Base-by-base conservation (phyloP, 2,888 invertebrate genomes). In the Machimus atricapillus region DNA sequence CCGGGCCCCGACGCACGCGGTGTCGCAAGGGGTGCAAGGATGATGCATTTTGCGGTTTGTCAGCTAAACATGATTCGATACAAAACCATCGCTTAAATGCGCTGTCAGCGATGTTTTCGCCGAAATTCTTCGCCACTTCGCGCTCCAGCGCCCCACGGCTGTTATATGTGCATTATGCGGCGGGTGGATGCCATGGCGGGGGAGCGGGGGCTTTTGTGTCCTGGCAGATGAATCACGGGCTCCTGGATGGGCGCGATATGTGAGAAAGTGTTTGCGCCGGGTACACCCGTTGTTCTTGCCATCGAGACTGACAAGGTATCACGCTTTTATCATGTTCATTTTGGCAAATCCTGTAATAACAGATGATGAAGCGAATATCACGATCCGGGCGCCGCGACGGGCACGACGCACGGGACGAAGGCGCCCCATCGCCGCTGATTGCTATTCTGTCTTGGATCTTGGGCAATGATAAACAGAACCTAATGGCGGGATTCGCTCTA, bases 41-140 rank as follows among this genome's bases (percentile, higher is more conserved):
- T 88, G 87, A 87, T 88, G 88, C 88, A 88, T 88, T 88, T 88
- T 88, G 88, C 77, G 88, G 88, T 88, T 87, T 88, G 88, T 88
- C 88, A 88, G 87, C 87, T 88, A 83, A 88, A 88, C 88, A 88
- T 88, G 88, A 88, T 88, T 88, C 88, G 88, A 86, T 88, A 88
- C 88, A 88, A 88, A 88, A 88, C 88, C 88, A 87, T 87, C 88
- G 87, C 87, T 87, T 87, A 88, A 88, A 88, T 88, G 87, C 86
- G 88, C 88, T 87, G 88, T 88, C 88, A 88, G 58, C 88, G 83
- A 82, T 88, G 83, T 87, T 88, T 88, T 88, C 86, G 85, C 86
- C 37, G 85, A 85, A 52, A 88, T 85, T 87, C 88, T 87, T 82
- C 82, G 58, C 76, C 34, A 76, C 40, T 76, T 34, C 66, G 66